Evolutionary conservation across 2,797 vertebrate genomes (phyloP).

Genomic region (Clangula hyemalis): DNA sequence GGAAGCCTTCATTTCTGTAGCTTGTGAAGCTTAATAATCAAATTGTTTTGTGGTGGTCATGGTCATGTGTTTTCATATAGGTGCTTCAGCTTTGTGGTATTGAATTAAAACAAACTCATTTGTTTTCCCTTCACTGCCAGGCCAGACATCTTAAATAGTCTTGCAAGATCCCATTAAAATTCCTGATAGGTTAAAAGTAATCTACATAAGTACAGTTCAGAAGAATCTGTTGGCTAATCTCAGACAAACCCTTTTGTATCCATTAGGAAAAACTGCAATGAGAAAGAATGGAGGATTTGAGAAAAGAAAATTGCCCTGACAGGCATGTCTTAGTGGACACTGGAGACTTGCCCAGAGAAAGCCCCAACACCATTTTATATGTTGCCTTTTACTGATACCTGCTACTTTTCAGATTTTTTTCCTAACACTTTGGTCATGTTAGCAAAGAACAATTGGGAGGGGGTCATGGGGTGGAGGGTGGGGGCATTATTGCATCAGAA

Average conservation of each 20-base stretch:
- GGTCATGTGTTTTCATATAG: not conserved
- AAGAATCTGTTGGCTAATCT: not conserved
- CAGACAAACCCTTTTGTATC: not conserved
- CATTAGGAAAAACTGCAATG: not conserved
- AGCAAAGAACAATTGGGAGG: not conserved
- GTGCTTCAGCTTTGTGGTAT: not conserved
- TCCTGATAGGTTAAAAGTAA: not conserved
- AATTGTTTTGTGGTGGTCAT: not conserved
- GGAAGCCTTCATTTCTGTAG: not conserved
- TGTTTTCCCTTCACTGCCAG: not conserved
- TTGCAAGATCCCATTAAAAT: not conserved
- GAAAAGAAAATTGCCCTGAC: not conserved
- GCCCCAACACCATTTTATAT: not conserved
- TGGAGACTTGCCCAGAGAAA: not conserved
- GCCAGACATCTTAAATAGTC: not conserved
- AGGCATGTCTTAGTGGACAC: not conserved
- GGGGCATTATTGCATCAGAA: fast-evolving
- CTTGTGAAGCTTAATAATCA: not conserved
- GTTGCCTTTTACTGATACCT: not conserved
- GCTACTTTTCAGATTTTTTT: not conserved
- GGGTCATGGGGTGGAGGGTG: too few species aligned
- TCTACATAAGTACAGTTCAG: not conserved
- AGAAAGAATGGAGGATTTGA: not conserved
- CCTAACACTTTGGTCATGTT: not conserved
- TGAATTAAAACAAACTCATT: not conserved